Percentiles rank a stretch among this genome's conserved stretches.
These are phyloP conservation scores for Scaptomyza graminum DNA, from an alignment of 1,140 invertebrate species.

Conservation along the genomic window DNA sequence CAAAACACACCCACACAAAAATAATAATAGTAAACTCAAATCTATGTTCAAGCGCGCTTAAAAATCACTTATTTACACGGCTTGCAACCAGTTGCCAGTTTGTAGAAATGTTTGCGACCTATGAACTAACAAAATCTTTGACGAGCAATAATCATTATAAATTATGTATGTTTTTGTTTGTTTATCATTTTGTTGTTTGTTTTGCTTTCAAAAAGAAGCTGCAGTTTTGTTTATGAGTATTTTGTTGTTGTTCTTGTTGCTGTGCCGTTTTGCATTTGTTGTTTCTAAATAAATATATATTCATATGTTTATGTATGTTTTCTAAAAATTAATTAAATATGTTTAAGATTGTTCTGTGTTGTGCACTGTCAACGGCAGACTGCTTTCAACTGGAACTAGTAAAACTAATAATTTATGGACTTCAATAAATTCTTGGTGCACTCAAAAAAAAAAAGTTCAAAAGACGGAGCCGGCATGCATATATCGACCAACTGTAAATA, in stretches of 20 bases:
- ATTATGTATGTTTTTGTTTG: slow-evolving; percentile 19
- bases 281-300: slow-evolving; percentile 61
- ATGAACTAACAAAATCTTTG: slow-evolving; percentile 57
- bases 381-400: slow-evolving; percentile 54
- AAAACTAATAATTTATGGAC: slow-evolving; percentile 52
- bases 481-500: slow-evolving; percentile 84
- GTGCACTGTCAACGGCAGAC: slow-evolving; percentile 47
- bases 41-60: slow-evolving; percentile 40
- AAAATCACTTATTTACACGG: slow-evolving; percentile 76
- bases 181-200: slow-evolving; percentile 30
- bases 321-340: slow-evolving; percentile 45
- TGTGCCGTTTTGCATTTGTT: slow-evolving; percentile 61
- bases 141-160: slow-evolving; percentile 61
- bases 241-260: slow-evolving; percentile 48
- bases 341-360: slow-evolving; percentile 36
- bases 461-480: slow-evolving; percentile 84
- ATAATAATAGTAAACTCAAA: slow-evolving; percentile 22
- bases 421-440: slow-evolving; percentile 60
- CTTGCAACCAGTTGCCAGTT: slow-evolving; percentile 38
- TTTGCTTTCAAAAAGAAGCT: slow-evolving; percentile 17
- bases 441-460: slow-evolving; percentile 82
- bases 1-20: slow-evolving; percentile 24
- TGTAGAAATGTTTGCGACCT: slow-evolving; percentile 58
- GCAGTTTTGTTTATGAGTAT: slow-evolving; percentile 43
- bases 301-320: slow-evolving; percentile 39